Base-by-base conservation (phyloP, 2,113 vertebrate genomes). In the Alouatta palliata region DNA sequence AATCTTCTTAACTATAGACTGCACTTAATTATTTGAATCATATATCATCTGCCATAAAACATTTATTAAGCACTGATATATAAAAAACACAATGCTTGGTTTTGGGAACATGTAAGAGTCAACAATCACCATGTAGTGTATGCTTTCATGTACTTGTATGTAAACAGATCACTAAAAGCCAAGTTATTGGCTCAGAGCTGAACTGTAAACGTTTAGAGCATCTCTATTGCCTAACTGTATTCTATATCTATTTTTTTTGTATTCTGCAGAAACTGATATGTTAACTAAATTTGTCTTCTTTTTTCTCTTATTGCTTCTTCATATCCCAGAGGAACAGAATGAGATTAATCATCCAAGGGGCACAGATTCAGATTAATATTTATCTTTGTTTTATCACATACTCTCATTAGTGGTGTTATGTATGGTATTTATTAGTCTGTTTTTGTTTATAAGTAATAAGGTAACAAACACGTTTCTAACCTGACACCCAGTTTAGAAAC, bases 361-460 rank as follows among this genome's bases (percentile, higher is more conserved):
- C 21, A 58, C 56, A 58, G 61, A 27, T 37, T 80, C 91, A 6
- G 37, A n/a, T 90, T 76, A 87, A 56, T 71, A 87, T 90, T 94
- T 95, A 56, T 76, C 32, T 56, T 93, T 79, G 11, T 90, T 96
- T 96, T 92, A 73, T 37, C 76, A 86, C 45, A 25, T 58, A 54
- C 3, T 76, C 19, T 89, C 19, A 52, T 71, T 23, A 25, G 14
- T 88, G 68, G 7, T 30, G 91, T 81, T 73, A 45, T 32, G 43
- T 86, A 40, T 0, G 5, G 81, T 84, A 40, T 81, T 81, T 83
- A 35, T 91, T 58, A 56, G 45, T 85, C 43, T 88, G 12, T 52
- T 95, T 88, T 76, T 92, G 20, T 68, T 85, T 95, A 16, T 35
- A 88, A 85, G 14, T 27, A 71, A 32, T 83, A 58, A 56, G 87